Conservation (phyloP, 2,113 vertebrate genomes). For the Nannospalax galili region DNA sequence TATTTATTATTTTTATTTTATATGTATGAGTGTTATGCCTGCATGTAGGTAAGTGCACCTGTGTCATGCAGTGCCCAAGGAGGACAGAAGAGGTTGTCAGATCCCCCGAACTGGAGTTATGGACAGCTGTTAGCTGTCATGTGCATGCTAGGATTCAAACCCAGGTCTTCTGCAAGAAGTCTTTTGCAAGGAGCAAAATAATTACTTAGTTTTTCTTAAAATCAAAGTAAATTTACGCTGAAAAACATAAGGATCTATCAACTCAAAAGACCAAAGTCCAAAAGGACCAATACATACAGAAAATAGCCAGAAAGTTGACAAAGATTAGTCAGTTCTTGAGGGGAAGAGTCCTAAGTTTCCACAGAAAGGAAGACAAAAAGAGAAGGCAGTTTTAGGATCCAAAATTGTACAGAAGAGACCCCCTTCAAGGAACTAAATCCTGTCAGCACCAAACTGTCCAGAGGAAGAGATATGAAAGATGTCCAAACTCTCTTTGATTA, state of each 20-base stretch:
- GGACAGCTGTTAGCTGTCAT: background rate
- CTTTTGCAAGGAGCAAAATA: background rate
- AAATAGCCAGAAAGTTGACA: background rate
- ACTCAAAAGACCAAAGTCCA: background rate
- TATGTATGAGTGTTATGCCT: background rate
- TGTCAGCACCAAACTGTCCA: background rate
- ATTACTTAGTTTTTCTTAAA: conserved; percentile 39
- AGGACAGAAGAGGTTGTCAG: background rate
- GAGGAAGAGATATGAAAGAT: background rate
- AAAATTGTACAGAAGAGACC: background rate
- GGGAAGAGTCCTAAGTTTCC: background rate
- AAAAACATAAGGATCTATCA: background rate
- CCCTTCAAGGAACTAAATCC: background rate
- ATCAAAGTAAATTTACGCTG: conserved; percentile 5
- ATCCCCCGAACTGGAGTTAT: background rate
- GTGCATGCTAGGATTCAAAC: background rate
- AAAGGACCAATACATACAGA: background rate
- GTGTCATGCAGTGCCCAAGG: background rate
- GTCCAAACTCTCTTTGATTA: background rate
- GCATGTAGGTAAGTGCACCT: background rate
- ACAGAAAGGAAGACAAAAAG: background rate
- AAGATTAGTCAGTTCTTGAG: background rate
- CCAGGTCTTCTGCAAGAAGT: background rate
- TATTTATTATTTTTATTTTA: background rate
- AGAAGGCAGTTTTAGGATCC: background rate